phyloP scores from a whole-genome alignment of 2,113 vertebrate species.

The Nyctereutes procyonoides region DNA sequence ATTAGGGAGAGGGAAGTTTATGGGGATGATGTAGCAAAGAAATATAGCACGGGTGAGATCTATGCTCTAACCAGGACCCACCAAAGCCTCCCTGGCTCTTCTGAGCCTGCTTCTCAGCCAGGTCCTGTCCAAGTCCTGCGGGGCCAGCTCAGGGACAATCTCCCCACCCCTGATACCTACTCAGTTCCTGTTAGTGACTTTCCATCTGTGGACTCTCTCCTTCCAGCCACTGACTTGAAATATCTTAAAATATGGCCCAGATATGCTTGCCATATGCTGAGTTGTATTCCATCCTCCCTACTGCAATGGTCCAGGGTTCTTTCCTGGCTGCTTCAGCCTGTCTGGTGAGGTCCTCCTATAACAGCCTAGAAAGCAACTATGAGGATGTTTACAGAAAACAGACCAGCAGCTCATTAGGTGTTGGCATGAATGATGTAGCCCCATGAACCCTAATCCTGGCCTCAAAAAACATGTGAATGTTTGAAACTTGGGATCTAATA shows the following conservation, averaged over 20 bases:
- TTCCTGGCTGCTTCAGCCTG: too few relatives aligned
- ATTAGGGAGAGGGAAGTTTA: too few relatives aligned
- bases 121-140: background rate
- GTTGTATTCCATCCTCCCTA: background rate
- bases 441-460: too few relatives aligned
- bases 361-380: background rate
- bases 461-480: background rate
- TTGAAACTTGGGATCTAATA: background rate
- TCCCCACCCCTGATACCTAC: too few relatives aligned
- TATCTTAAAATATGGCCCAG: too few relatives aligned
- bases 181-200: background rate
- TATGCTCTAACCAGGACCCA: accelerated
- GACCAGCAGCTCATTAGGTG: background rate
- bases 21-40: background rate
- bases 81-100: too few relatives aligned
- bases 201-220: too few relatives aligned
- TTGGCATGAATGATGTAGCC: background rate
- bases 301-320: background rate
- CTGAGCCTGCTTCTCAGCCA: background rate
- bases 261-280: accelerated
- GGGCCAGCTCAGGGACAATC: too few relatives aligned
- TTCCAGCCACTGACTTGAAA: background rate
- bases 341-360: background rate
- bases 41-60: accelerated
- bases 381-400: background rate